Conservation (phyloP, 2,113 vertebrate species). For the Tinamus guttatus region DNA sequence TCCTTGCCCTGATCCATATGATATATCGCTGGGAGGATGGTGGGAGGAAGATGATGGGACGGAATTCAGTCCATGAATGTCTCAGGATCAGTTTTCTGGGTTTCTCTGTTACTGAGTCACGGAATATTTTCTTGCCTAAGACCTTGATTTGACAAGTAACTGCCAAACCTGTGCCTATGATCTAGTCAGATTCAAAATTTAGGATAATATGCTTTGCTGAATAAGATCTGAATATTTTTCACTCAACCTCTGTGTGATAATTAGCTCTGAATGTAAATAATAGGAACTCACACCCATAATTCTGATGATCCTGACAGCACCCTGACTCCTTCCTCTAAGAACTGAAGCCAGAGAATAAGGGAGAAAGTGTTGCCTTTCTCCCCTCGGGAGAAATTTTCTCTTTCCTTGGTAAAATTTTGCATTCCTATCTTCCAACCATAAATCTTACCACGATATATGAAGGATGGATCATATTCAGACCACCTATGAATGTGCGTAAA, state of each 20-base stretch:
- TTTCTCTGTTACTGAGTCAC: rapidly evolving
- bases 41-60: not conserved
- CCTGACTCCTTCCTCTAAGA: not conserved
- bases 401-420: rapidly evolving
- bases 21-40: not conserved
- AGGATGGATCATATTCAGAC: not conserved
- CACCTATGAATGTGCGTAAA: not conserved
- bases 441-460: rapidly evolving
- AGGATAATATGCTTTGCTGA: not conserved
- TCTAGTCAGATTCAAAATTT: not conserved
- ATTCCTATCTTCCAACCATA: not conserved
- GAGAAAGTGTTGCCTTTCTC: not conserved
- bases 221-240: not conserved
- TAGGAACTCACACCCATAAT: not conserved
- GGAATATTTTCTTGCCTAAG: not conserved
- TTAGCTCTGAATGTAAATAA: not conserved
- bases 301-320: not conserved
- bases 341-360: not conserved
- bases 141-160: not conserved
- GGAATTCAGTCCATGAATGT: rapidly evolving
- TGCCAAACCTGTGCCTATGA: rapidly evolving
- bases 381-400: not conserved
- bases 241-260: rapidly evolving
- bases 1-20: rapidly evolving
- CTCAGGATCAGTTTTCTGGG: not conserved